Evolutionary conservation across 2,888 invertebrate species (phyloP), one percentile per base, ranked within the genome.

Genomic region (Nebria brevicollis): DNA sequence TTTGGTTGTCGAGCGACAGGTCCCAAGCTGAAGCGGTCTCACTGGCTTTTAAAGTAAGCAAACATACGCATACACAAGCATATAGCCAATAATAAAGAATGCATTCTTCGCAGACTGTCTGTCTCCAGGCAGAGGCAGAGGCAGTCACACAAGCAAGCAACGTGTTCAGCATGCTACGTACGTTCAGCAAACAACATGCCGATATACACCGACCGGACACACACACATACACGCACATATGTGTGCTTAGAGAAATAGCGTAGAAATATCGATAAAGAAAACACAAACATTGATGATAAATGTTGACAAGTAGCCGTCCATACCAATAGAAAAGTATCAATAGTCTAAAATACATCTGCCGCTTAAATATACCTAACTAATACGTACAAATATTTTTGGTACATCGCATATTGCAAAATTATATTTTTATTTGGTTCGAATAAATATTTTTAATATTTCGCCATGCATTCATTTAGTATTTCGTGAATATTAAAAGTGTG

Each of bases 21-120:
- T 54, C 54, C 54, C 54, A 11, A 54, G 54, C 54, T 54, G 0
- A 54, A 54, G 68, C 26, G 68, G 25, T 20, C 68, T 20, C 68
- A 68, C n/a, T 13, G 68, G 25, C 20, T 26, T 25, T 15, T 54
- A 54, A 13, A 54, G 11, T 54, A 54, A 54, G 54, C 54, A 54
- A 11, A 54, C 54, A 43, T 10, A 43, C 43, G 6, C 43, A 43
- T 10, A 43, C 13, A 26, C 43, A 15, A 42, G 74, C 74, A 15
- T 34, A 34, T 34, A n/a, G 42, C 76, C 79, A 74, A 74, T 54
- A 75, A 80, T 80, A 81, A 81, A 81, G 81, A 72, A 76, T 72
- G 73, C 76, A 81, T 81, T 81, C 81, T 81, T 81, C 76, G 81
- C 81, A 81, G 81, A 81, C 81, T 77, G 81, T 81, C 77, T 81